These are phyloP conservation scores for Clusia tigrina DNA, from an alignment of 2,888 invertebrate genomes.

Conservation along the genomic window DNA sequence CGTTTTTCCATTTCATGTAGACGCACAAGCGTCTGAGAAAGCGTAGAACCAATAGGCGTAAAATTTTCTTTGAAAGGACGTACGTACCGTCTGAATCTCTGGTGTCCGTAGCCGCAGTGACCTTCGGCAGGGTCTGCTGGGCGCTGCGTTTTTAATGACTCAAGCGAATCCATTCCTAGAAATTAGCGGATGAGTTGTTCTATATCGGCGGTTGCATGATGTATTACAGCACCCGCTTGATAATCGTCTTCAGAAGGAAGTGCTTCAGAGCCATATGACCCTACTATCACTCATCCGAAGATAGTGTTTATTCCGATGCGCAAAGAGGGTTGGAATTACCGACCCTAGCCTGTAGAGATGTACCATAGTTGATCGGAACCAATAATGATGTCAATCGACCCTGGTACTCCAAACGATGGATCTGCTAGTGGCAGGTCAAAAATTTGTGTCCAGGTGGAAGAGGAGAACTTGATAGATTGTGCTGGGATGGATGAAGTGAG, in stretches of 20 bases:
- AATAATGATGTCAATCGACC: slow-evolving; percentile 29
- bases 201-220: slow-evolving; percentile 19
- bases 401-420: slow-evolving; percentile 28
- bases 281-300: slow-evolving; percentile 32
- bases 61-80: slow-evolving; percentile 26
- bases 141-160: not conserved
- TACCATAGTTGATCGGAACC: slow-evolving; percentile 29
- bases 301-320: slow-evolving; percentile 29
- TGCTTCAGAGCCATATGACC: no score
- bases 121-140: slow-evolving; percentile 23
- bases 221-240: slow-evolving; percentile 1
- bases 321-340: slow-evolving; percentile 13
- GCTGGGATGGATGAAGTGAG: slow-evolving; percentile 21
- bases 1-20: slow-evolving; percentile 26
- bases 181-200: slow-evolving; percentile 22
- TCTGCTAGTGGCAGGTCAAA: slow-evolving; percentile 27
- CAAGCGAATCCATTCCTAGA: slow-evolving; percentile 29
- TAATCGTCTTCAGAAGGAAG: not conserved
- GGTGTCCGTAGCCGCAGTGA: slow-evolving; percentile 24
- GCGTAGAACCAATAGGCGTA: slow-evolving; percentile 20
- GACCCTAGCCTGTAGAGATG: slow-evolving; percentile 23
- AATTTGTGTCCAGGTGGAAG: no score
- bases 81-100: slow-evolving; percentile 26
- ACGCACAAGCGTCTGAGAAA: slow-evolving; percentile 18
- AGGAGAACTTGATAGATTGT: slow-evolving; percentile 14